These are phyloP conservation scores for Sphenodon punctatus DNA, from an alignment of 2,797 vertebrate genomes.

Conservation along the genomic window DNA sequence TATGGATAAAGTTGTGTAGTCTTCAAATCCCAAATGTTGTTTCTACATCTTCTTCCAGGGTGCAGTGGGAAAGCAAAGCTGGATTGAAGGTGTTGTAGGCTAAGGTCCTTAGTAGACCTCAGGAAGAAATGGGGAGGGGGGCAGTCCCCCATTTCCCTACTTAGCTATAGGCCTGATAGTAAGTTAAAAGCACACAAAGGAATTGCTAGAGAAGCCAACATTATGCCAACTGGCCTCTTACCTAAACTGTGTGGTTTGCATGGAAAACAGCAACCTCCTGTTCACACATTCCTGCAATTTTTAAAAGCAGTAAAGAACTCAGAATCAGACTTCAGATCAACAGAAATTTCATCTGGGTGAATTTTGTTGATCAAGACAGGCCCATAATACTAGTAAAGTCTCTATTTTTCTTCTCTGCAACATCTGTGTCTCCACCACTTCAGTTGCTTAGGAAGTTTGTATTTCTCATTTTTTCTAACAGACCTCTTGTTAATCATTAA, in stretches of 20 bases:
- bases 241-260: background rate
- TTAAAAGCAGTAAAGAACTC: conserved; percentile 8
- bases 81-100: no score
- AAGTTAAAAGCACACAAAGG: background rate
- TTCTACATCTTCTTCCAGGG: no score
- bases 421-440: background rate
- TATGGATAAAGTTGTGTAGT: no score
- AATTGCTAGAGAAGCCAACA: background rate
- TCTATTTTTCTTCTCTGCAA: background rate
- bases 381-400: background rate
- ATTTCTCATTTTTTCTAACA: background rate
- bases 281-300: background rate
- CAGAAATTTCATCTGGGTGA: background rate
- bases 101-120: no score
- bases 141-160: no score
- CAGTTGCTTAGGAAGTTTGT: background rate
- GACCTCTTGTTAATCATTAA: background rate
- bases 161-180: no score
- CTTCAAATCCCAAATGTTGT: no score
- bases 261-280: background rate
- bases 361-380: conserved; percentile 11
- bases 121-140: no score
- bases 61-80: no score
- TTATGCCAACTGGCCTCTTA: conserved; percentile 20
- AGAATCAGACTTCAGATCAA: conserved; percentile 7